phyloP scores from a whole-genome alignment of 2,888 invertebrate species.

The Ceramica pisi region DNA sequence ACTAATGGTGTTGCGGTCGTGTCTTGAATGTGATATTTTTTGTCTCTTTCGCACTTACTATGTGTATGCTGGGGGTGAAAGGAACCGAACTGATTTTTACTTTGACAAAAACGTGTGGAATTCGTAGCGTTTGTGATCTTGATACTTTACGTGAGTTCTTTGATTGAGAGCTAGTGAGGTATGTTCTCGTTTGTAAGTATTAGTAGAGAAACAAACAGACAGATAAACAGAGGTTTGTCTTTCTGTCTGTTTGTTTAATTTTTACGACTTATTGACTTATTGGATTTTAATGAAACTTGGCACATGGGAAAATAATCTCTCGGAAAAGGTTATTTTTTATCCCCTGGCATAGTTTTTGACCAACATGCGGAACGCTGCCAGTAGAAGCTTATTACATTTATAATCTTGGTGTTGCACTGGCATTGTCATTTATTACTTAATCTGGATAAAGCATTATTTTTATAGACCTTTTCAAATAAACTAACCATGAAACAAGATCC shows the following conservation, averaged over 20 bases:
- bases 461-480: background rate
- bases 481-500: too few relatives aligned
- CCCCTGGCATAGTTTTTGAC: too few relatives aligned
- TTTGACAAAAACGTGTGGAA: constrained; percentile 74
- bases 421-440: too few relatives aligned
- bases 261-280: too few relatives aligned
- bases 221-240: too few relatives aligned
- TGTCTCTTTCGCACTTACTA: constrained; percentile 57
- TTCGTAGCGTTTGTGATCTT: constrained; percentile 66
- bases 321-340: too few relatives aligned
- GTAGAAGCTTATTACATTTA: background rate
- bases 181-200: too few relatives aligned
- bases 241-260: too few relatives aligned
- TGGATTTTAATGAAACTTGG: too few relatives aligned
- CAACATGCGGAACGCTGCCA: too few relatives aligned
- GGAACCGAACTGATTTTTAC: constrained; percentile 77
- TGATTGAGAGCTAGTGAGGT: background rate
- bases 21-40: constrained; percentile 64
- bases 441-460: background rate
- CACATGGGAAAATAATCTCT: too few relatives aligned
- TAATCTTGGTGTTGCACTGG: background rate
- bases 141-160: constrained; percentile 70
- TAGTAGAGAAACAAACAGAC: too few relatives aligned
- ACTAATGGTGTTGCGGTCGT: constrained; percentile 66
- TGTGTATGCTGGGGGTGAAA: constrained; percentile 74